phyloP scores from a whole-genome alignment of 2,113 vertebrate genomes.

The Cephalopterus ornatus region DNA sequence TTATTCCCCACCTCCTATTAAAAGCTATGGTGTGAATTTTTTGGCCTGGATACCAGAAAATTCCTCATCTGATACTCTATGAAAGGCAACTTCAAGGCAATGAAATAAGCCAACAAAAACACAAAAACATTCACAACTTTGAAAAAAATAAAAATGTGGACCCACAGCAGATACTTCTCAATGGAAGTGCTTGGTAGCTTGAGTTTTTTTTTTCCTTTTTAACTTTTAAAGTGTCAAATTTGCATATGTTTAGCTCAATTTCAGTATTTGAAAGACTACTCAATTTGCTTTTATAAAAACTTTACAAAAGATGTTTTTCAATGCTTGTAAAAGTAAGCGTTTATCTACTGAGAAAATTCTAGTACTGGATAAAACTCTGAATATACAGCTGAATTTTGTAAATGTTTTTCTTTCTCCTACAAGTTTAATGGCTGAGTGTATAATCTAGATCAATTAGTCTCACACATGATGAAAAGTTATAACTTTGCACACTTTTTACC shows the following conservation, averaged over 20 bases:
- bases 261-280: conserved; percentile 58
- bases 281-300: conserved; percentile 73
- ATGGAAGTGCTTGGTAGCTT: conserved; percentile 13
- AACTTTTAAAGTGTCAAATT: neutral
- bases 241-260: conserved; percentile 19
- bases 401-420: conserved; percentile 1
- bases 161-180: conserved; percentile 31
- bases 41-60: neutral
- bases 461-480: conserved; percentile 7
- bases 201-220: conserved; percentile 4
- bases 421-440: conserved; percentile 15
- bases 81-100: conserved; percentile 24
- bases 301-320: conserved; percentile 77
- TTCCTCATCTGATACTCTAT: neutral
- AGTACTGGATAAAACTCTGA: conserved; percentile 69
- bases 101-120: neutral
- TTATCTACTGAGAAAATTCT: conserved; percentile 70
- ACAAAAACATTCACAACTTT: neutral
- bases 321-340: conserved; percentile 73
- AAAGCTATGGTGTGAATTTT: conserved; percentile 42
- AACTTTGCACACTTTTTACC: conserved; percentile 36
- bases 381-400: conserved; percentile 55
- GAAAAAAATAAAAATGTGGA: neutral
- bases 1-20: neutral
- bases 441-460: conserved; percentile 7